Evolutionary conservation across 2,113 vertebrate species (phyloP).

Genomic region (Colius striatus): DNA sequence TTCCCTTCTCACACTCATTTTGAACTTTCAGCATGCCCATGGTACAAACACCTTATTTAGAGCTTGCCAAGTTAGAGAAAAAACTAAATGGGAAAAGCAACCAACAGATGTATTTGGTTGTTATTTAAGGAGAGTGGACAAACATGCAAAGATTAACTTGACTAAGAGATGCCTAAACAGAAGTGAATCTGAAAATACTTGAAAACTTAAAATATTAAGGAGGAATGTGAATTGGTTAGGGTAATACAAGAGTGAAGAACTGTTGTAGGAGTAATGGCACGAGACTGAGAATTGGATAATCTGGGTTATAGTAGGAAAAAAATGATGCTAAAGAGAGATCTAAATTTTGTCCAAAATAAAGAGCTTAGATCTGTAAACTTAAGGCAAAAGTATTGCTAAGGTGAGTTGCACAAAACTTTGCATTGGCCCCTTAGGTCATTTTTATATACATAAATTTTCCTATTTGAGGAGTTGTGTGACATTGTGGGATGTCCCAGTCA

Average conservation of each 20-base stretch:
- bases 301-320: background rate
- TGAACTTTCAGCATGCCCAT: background rate
- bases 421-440: background rate
- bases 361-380: background rate
- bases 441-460: background rate
- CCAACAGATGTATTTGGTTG: background rate
- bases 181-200: background rate
- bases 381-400: background rate
- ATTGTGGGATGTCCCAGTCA: background rate
- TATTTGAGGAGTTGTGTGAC: background rate
- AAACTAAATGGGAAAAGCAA: background rate
- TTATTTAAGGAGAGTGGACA: background rate
- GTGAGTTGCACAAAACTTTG: background rate
- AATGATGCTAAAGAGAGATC: background rate
- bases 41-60: slow-evolving; percentile 4
- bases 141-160: background rate
- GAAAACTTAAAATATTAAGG: background rate
- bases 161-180: background rate
- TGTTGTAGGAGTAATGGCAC: background rate
- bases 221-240: background rate
- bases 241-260: background rate
- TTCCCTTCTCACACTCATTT: background rate
- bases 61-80: background rate
- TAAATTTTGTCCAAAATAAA: background rate
- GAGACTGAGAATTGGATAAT: background rate